Evolutionary conservation across 2,888 invertebrate species (phyloP), one percentile per base, ranked within the genome.

Genomic region (Drosophila crucigera): DNA sequence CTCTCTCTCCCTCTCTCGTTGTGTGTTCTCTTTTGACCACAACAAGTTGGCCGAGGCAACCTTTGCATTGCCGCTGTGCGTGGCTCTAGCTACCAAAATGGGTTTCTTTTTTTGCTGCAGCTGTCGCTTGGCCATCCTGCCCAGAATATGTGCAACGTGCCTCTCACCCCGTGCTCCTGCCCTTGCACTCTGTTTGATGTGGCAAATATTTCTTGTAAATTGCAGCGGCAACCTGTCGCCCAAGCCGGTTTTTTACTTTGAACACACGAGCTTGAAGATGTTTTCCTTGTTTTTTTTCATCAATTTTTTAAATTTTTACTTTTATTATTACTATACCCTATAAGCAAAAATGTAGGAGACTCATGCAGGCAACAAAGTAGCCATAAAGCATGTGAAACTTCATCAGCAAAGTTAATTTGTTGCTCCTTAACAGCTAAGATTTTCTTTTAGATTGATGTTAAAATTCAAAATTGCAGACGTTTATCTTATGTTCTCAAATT

Each of bases 141-240:
- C 39, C 66, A 68, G 61, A 68, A 69, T 70, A 58, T 49, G 53
- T 65, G 65, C 50, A 19, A 64, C 67, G 55, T 39, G 47, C 2
- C 33, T 25, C 50, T 16, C 16, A 22, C 53, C 25, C 37, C 50
- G 16, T 53, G 53, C 31, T 14, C 4, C 47, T 41, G 53, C 43
- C 28, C 68, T 50, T 28, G 28, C 53, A 59, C 56, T 56, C 50
- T 35, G 30, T 72, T 61, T 65, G 53, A 60, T 66, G 71, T 81
- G 66, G 82, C 80, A 74, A 79, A 81, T 63, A 73, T 66, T 73
- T 70, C 66, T 75, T 71, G 68, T 78, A 68, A 82, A 78, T 75
- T 82, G 66, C 75, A 75, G 71, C 73, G 61, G 70, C 72, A 76
- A 79, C 73, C 80, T 75, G 82, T 82, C 78, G 78, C 41, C 68